Conservation (phyloP, 2,113 vertebrate genomes). For the Thymallus thymallus region DNA sequence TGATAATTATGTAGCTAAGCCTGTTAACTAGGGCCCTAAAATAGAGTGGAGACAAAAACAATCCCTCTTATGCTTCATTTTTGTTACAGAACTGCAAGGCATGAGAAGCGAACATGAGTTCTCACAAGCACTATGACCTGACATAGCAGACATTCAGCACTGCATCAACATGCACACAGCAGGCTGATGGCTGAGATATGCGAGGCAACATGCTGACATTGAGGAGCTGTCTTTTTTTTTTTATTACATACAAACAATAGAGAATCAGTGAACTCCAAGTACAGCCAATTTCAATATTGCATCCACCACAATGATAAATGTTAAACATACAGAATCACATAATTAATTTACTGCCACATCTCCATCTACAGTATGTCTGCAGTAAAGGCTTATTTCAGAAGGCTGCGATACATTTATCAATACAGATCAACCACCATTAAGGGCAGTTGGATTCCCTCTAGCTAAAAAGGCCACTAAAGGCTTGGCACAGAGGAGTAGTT, state of each 20-base stretch:
- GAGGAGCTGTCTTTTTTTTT: neutral
- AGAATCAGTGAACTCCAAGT: neutral
- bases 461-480: constrained; percentile 51
- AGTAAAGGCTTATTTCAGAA: neutral
- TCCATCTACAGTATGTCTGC: neutral
- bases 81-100: neutral
- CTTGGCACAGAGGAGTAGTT: constrained; percentile 38
- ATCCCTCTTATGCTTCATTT: neutral
- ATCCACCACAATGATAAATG: neutral
- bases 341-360: neutral
- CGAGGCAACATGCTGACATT: neutral
- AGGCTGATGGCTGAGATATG: neutral
- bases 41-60: neutral
- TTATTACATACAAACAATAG: neutral
- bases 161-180: neutral
- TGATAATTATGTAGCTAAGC: neutral
- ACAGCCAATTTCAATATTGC: neutral
- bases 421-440: constrained; percentile 12
- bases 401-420: constrained; percentile 1
- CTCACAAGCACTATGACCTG: neutral
- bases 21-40: neutral
- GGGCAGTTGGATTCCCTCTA: neutral
- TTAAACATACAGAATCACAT: neutral
- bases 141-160: constrained; percentile 7
- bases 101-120: constrained; percentile 3